A percentile compares a stretch with the other conserved stretches of the same genome.
phyloP scores from a whole-genome alignment of 2,797 vertebrate genomes.

The Catharus ustulatus region DNA sequence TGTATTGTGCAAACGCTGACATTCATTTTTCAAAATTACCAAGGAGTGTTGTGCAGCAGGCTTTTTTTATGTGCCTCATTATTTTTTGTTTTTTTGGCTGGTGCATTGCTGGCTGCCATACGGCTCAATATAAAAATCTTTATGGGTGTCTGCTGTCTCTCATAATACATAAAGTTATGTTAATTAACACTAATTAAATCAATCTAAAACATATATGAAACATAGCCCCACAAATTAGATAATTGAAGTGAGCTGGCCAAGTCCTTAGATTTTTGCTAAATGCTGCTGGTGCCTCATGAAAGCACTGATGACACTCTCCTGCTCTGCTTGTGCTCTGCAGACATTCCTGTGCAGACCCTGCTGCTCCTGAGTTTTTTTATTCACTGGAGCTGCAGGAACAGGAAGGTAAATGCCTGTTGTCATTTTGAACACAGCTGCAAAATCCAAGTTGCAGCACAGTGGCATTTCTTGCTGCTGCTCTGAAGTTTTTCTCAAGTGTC shows the following conservation, averaged over 20 bases:
- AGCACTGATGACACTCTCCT: neutral
- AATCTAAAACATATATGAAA: constrained; percentile 21
- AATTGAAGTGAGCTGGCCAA: neutral
- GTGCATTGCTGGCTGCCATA: constrained; percentile 36
- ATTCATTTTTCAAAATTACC: constrained; percentile 40
- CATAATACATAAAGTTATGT: constrained; percentile 42
- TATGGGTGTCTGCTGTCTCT: constrained; percentile 55
- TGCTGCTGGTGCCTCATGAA: neutral
- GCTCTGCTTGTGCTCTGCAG: neutral
- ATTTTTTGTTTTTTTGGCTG: constrained; percentile 61
- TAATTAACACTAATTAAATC: constrained; percentile 32
- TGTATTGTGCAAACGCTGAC: constrained; percentile 29
- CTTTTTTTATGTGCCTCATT: constrained; percentile 34
- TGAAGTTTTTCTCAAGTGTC: neutral
- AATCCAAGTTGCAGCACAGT: neutral
- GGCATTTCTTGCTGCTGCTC: neutral
- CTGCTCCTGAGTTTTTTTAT: neutral
- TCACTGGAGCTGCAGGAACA: neutral
- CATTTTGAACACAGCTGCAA: neutral
- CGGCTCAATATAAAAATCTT: constrained; percentile 33
- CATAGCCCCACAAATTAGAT: constrained; percentile 13
- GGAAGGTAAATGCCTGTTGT: neutral
- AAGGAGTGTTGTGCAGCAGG: constrained; percentile 32
- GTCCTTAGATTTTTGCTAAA: neutral
- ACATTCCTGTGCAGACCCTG: neutral